These are phyloP conservation scores for Sepiola atlantica DNA, from an alignment of 2,888 invertebrate genomes.

Conservation along the genomic window DNA sequence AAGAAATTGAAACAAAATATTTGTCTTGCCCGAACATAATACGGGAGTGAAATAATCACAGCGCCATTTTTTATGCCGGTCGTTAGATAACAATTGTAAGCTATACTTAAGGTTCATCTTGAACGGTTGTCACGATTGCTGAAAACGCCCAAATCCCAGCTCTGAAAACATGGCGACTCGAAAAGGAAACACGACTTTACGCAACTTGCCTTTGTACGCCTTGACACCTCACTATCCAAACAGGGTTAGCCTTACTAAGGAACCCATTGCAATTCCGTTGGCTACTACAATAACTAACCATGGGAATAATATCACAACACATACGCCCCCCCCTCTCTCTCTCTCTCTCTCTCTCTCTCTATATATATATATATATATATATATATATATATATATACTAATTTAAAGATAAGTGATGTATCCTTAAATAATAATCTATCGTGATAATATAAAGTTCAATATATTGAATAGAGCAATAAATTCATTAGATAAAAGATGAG, in stretches of 20 bases:
- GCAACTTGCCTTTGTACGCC: neutral
- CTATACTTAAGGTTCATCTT: neutral
- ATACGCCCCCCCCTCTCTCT: too few relatives aligned
- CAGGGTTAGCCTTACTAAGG: neutral
- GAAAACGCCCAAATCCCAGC: slow-evolving; percentile 37
- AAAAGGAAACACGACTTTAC: neutral
- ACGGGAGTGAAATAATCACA: slow-evolving; percentile 13
- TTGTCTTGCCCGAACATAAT: slow-evolving; percentile 38
- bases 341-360: too few relatives aligned
- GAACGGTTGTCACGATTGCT: neutral
- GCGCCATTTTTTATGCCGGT: neutral
- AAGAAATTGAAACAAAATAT: slow-evolving; percentile 44
- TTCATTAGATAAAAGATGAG: too few relatives aligned
- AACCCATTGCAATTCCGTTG: neutral
- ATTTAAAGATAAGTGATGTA: too few relatives aligned
- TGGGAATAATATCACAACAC: neutral
- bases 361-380: too few relatives aligned
- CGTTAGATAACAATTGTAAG: slow-evolving; percentile 34
- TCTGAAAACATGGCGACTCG: neutral
- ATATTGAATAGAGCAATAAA: too few relatives aligned
- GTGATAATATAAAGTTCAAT: too few relatives aligned
- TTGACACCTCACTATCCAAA: neutral
- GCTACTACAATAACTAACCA: neutral
- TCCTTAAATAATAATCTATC: too few relatives aligned
- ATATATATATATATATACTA: too few relatives aligned